phyloP scores from a whole-genome alignment of 2,113 vertebrate genomes.

The Sylvicapra grimmia region DNA sequence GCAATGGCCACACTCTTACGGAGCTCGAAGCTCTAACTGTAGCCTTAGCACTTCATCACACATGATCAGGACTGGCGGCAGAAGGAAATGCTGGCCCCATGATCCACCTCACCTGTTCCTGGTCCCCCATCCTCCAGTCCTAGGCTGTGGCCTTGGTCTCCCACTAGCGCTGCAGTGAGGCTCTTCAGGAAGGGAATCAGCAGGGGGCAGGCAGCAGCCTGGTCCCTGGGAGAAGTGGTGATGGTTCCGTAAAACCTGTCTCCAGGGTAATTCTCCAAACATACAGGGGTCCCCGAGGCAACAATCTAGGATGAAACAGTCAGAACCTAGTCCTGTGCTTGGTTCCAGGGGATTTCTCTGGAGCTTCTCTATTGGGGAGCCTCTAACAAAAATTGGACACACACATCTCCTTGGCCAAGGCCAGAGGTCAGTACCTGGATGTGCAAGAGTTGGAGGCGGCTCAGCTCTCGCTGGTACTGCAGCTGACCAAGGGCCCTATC shows the following conservation, averaged over 20 bases:
- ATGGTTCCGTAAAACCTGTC: slow-evolving; percentile 47
- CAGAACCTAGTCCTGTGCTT: neutral
- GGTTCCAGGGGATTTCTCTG: neutral
- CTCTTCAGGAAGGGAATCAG: slow-evolving; percentile 82
- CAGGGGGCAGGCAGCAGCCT: slow-evolving; percentile 71
- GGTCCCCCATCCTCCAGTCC: neutral
- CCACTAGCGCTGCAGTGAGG: slow-evolving; percentile 75
- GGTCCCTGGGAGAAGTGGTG: neutral
- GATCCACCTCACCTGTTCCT: neutral
- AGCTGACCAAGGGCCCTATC: slow-evolving; percentile 77
- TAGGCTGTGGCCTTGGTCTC: neutral
- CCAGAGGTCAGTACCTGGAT: slow-evolving; percentile 79
- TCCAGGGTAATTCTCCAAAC: slow-evolving; percentile 83
- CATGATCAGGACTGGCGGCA: neutral
- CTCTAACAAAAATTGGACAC: neutral
- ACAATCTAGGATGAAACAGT: slow-evolving; percentile 75
- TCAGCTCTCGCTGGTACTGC: slow-evolving; percentile 78
- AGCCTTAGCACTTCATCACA: neutral
- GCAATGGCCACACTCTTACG: neutral
- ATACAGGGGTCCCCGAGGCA: slow-evolving; percentile 74
- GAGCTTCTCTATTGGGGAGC: neutral
- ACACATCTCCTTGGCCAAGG: neutral
- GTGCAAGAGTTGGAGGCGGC: slow-evolving; percentile 76
- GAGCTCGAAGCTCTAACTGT: neutral
- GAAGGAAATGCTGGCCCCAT: neutral